phyloP scores from a whole-genome alignment of 2,113 vertebrate species.

The Hydropotes inermis region DNA sequence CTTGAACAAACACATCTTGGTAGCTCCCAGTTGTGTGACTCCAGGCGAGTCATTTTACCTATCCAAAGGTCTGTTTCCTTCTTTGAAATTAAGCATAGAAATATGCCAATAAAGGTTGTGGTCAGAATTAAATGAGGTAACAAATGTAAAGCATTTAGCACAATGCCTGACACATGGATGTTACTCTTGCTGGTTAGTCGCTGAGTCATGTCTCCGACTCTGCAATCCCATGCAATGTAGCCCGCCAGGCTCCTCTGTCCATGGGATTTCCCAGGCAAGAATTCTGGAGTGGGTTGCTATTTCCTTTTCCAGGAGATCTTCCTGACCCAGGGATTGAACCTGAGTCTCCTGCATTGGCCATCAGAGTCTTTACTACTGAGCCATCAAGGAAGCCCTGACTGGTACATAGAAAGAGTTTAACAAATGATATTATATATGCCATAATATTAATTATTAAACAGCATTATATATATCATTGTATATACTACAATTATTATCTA shows the following conservation, averaged over 20 bases:
- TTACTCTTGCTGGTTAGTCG: background rate
- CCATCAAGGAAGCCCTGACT: background rate
- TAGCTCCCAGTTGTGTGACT: background rate
- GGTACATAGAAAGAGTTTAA: background rate
- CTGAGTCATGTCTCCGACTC: background rate
- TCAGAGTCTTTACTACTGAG: background rate
- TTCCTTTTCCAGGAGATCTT: background rate
- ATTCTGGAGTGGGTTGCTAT: background rate
- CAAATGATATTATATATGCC: background rate
- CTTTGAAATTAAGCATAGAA: background rate
- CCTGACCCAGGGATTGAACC: background rate
- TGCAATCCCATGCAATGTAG: background rate
- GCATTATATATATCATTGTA: background rate
- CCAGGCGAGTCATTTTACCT: background rate
- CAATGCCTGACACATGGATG: background rate
- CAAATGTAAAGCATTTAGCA: background rate
- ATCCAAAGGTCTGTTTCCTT: background rate
- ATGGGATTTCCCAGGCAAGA: background rate
- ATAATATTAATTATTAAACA: background rate
- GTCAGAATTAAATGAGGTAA: background rate
- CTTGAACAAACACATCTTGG: background rate
- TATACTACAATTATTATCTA: background rate
- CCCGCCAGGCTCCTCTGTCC: background rate
- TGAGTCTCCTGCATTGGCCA: background rate
- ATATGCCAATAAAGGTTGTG: background rate